phyloP scores from a whole-genome alignment of 2,113 vertebrate genomes.

The Phylloscopus trochilus region DNA sequence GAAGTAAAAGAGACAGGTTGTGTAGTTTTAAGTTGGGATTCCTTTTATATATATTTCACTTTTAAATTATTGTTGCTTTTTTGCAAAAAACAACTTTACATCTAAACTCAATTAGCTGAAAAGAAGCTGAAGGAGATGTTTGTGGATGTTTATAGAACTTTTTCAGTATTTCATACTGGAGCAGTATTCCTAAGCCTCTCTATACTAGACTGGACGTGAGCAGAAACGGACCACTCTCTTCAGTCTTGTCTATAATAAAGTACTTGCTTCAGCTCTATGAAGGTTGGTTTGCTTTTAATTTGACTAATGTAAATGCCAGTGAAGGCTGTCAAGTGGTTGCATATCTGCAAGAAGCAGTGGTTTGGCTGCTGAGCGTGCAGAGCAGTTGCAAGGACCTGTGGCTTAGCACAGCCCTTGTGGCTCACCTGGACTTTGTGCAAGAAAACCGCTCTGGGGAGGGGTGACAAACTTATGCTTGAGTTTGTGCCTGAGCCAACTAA shows the following conservation, averaged over 20 bases:
- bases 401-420: accelerated
- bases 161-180: neutral
- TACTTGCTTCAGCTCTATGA: neutral
- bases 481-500: neutral
- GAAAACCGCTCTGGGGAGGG: neutral
- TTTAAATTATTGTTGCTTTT: neutral
- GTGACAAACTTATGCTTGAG: neutral
- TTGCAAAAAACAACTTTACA: neutral
- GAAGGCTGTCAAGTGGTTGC: neutral
- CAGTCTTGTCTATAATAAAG: neutral
- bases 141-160: neutral
- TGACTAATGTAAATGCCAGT: neutral
- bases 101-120: neutral
- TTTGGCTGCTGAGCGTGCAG: neutral
- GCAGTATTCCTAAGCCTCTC: neutral
- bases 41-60: neutral
- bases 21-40: neutral
- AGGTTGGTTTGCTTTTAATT: neutral
- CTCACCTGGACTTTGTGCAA: neutral
- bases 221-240: neutral
- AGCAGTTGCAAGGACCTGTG: neutral
- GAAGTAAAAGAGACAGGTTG: neutral
- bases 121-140: neutral
- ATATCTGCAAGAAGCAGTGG: neutral
- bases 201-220: neutral